These are phyloP conservation scores for Diarsia mendica DNA, from an alignment of 2,888 invertebrate species.

Conservation along the genomic window DNA sequence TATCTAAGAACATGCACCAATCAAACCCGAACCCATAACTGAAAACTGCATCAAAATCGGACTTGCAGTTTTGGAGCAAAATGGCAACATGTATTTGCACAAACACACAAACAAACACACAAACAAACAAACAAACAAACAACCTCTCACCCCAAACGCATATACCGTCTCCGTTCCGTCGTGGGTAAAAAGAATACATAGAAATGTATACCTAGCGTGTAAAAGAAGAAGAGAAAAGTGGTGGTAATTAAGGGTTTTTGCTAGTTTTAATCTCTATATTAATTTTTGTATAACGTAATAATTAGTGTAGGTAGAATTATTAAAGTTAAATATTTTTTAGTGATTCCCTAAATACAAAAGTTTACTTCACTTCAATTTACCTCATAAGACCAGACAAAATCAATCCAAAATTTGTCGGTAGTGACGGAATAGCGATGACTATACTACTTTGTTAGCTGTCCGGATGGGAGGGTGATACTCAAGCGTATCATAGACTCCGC, in stretches of 20 bases:
- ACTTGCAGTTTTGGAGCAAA: no score
- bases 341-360: not conserved
- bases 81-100: no score
- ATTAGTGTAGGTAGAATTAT: not conserved
- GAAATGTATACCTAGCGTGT: no score
- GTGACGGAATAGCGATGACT: constrained; percentile 5
- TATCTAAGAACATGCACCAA: no score
- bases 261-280: not conserved
- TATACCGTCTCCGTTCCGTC: no score
- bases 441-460: constrained; percentile 33
- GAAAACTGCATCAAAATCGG: no score
- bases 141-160: no score
- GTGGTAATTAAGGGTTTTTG: not conserved
- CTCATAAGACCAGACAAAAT: not conserved
- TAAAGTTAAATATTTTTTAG: not conserved
- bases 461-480: constrained; percentile 1
- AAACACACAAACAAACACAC: no score
- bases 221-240: no score
- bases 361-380: not conserved
- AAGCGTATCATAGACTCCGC: constrained; percentile 37
- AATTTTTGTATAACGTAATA: not conserved
- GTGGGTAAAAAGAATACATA: no score
- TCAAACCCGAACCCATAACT: no score
- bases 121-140: no score
- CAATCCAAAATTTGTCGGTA: not conserved